Percentiles rank a stretch among this genome's conserved stretches.
These are phyloP conservation scores for Saguinus midas DNA, from an alignment of 2,113 vertebrate species.

Conservation along the genomic window DNA sequence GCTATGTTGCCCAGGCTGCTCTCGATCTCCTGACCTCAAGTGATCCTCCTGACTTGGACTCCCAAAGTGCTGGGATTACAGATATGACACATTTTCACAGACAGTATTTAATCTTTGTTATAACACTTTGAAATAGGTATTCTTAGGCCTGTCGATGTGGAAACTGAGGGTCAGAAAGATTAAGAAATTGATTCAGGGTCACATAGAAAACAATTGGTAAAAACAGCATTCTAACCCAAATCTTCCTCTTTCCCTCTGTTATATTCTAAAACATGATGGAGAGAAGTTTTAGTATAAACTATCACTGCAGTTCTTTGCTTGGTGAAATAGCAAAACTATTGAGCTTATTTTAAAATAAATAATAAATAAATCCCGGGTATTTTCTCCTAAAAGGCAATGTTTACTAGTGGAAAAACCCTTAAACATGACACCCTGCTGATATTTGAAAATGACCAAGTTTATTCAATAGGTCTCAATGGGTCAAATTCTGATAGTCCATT, in stretches of 20 bases:
- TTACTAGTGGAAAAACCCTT: neutral
- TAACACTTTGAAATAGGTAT: neutral
- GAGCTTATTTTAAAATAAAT: neutral
- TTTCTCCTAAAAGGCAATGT: neutral
- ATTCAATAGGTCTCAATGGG: neutral
- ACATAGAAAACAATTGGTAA: neutral
- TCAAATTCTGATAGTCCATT: conserved; percentile 24
- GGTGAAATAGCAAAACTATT: neutral
- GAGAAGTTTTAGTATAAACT: neutral
- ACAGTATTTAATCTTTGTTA: neutral
- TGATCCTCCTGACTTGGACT: no score
- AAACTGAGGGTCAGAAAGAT: neutral
- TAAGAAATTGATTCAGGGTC: neutral
- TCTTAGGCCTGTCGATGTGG: neutral
- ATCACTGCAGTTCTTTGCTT: neutral
- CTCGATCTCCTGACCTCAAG: no score
- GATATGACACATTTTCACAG: neutral
- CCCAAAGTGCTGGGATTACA: no score
- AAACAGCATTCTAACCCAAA: neutral
- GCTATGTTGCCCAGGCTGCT: no score
- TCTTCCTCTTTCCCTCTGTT: neutral
- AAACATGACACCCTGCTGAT: neutral
- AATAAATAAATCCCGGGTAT: neutral
- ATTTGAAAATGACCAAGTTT: conserved; percentile 27
- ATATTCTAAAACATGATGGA: neutral